phyloP scores from a whole-genome alignment of 2,888 invertebrate genomes.

The Meiosimyza decipiens region DNA sequence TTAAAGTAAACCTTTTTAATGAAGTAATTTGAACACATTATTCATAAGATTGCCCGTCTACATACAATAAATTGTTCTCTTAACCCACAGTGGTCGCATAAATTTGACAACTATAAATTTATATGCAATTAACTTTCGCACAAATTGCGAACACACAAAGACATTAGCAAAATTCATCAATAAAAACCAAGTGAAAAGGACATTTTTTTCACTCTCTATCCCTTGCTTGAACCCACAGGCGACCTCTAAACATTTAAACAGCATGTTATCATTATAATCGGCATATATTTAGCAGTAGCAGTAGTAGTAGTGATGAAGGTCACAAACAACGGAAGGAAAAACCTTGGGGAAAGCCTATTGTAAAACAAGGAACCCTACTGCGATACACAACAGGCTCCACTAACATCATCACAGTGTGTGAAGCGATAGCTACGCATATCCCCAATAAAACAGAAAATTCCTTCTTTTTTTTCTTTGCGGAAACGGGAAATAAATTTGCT shows the following conservation, averaged over 20 bases:
- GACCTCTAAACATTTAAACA: no score
- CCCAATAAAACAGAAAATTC: background rate
- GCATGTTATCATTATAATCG: no score
- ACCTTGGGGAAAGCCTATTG: background rate
- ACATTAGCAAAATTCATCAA: conserved; percentile 10
- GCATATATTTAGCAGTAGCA: no score
- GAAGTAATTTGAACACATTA: no score
- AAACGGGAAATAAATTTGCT: background rate
- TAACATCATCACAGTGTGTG: background rate
- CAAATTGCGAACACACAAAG: conserved; percentile 6
- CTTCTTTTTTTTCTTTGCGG: background rate
- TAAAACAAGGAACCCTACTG: background rate
- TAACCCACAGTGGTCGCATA: background rate
- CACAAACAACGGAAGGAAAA: background rate
- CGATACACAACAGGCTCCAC: background rate
- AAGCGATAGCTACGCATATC: background rate
- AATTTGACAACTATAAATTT: conserved; percentile 12
- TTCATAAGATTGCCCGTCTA: background rate
- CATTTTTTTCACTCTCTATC: no score
- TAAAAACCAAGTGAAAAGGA: background rate
- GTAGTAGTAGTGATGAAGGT: background rate
- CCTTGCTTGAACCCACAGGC: no score
- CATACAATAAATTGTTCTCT: background rate
- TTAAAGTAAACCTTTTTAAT: no score
- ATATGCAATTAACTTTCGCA: conserved; percentile 10